These are phyloP conservation scores for Brachionus rubens DNA, from an alignment of 1,140 invertebrate species.

Conservation along the genomic window DNA sequence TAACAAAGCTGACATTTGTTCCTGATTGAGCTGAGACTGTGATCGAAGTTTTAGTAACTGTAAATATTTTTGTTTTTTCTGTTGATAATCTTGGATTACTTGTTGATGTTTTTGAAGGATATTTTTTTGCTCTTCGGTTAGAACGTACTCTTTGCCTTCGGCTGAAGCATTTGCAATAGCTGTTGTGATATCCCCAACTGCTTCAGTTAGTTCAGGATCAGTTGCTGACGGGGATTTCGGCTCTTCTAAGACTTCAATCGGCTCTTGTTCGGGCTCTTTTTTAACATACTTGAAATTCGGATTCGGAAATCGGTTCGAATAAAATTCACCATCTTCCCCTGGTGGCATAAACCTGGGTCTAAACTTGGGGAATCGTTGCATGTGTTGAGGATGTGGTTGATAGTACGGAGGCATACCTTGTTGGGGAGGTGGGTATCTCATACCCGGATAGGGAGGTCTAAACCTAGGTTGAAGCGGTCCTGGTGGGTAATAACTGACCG, in stretches of 20 bases:
- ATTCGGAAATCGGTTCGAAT: not conserved
- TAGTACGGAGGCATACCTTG: not conserved
- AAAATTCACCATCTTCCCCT: not conserved
- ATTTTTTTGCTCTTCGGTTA: not conserved
- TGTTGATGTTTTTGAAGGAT: slow-evolving; percentile 32
- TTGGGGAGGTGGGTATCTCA: not conserved
- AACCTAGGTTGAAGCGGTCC: not conserved
- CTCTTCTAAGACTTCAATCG: not conserved
- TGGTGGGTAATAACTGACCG: not conserved
- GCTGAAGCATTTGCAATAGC: not conserved
- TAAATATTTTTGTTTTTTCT: slow-evolving; percentile 23
- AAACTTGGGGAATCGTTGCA: not conserved
- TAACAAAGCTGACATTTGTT: not conserved
- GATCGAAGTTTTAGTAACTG: slow-evolving; percentile 1
- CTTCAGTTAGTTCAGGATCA: slow-evolving; percentile 22
- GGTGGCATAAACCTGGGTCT: not conserved
- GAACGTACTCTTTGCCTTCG: not conserved
- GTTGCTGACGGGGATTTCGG: not conserved
- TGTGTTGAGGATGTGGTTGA: not conserved
- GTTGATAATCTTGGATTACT: slow-evolving; percentile 28
- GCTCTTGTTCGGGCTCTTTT: not conserved
- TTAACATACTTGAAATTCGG: not conserved
- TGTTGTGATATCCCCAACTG: not conserved
- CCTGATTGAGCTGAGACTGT: not conserved
- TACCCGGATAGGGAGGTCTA: slow-evolving; percentile 11